Conservation (phyloP, 2,888 invertebrate genomes). For the Morpho helenor region DNA sequence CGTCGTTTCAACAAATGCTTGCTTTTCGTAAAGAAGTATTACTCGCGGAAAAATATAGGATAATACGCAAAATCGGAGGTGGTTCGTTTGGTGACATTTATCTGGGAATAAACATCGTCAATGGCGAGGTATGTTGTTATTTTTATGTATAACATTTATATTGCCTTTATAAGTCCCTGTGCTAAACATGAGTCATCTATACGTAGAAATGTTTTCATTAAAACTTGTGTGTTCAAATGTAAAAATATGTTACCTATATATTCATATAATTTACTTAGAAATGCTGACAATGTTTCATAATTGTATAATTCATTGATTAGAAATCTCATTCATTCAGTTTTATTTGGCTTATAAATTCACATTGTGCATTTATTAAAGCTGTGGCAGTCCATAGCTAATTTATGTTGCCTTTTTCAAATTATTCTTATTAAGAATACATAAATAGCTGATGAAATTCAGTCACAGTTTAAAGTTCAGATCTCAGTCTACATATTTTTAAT, state of each 20-base stretch:
- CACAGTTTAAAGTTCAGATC: too few species aligned
- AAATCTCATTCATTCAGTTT: too few species aligned
- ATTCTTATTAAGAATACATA: too few species aligned
- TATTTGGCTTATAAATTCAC: too few species aligned
- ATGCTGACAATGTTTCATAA: neutral
- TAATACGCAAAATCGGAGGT: conserved; percentile 97
- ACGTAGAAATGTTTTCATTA: conserved; percentile 2
- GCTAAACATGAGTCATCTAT: conserved; percentile 1
- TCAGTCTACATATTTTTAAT: too few species aligned
- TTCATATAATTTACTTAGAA: neutral
- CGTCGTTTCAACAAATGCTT: conserved; percentile 38
- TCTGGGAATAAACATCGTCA: conserved; percentile 95
- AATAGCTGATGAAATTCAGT: too few species aligned
- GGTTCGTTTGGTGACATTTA: conserved; percentile 99
- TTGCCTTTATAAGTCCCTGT: neutral
- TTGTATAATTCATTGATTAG: neutral
- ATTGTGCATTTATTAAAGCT: too few species aligned
- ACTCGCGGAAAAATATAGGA: conserved; percentile 93
- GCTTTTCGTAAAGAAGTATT: conserved; percentile 26
- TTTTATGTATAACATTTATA: neutral
- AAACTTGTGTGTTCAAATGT: neutral
- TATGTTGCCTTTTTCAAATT: too few species aligned
- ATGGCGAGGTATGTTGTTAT: conserved; percentile 86
- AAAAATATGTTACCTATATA: neutral
- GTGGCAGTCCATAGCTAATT: too few species aligned